Base-by-base conservation (phyloP, 2,113 vertebrate genomes). In the Scytalopus superciliaris region DNA sequence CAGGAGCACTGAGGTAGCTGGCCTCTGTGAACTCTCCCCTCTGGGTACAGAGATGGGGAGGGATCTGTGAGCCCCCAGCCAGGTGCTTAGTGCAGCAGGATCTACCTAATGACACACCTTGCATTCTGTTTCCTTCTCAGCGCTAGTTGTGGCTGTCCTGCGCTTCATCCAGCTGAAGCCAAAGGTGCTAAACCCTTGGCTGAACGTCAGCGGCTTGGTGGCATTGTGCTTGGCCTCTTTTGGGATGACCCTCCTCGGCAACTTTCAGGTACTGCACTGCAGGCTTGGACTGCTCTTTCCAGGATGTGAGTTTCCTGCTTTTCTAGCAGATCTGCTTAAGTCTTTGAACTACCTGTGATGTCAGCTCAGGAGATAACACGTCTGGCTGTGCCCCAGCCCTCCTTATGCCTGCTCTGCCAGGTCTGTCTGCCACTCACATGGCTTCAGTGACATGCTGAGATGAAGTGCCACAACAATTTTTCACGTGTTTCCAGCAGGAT, bases 241-340 rank as follows among this genome's bases (percentile, higher is more conserved):
- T 72, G 99, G 99, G 67, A 99, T 99, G 99, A 99, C 99, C 6
- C 95, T 99, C 3, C 97, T 99, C 2, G 99, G 99, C 95, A 99
- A 99, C 96, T 99, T 99, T 88, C 99, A 99, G 99, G 99, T 99
- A 98, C 84, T 91, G 87, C 28, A 10, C 53, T 59, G 88, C 56
- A 33, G 84, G 60, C 82, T 94, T 9, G 30, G 11, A 9, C 40
- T 2, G 2, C 79, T 44, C 52, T 28, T 33, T 18, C 74, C 1
- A 1, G 33, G 39, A 4, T 24, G 10, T 1, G 59, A 74, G 67
- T 27, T 49, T 66, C 18, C 45, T 7, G 44, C 82, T 73, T 72
- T 79, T 19, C 39, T 16, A 24, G 56, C 2, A 3, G 33, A 45
- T 45, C 40, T 69, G 15, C 37, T 73, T 10, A 27, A 37, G 18